Base-by-base conservation (phyloP, 2,113 vertebrate species). In the Thamnophis sirtalis region DNA sequence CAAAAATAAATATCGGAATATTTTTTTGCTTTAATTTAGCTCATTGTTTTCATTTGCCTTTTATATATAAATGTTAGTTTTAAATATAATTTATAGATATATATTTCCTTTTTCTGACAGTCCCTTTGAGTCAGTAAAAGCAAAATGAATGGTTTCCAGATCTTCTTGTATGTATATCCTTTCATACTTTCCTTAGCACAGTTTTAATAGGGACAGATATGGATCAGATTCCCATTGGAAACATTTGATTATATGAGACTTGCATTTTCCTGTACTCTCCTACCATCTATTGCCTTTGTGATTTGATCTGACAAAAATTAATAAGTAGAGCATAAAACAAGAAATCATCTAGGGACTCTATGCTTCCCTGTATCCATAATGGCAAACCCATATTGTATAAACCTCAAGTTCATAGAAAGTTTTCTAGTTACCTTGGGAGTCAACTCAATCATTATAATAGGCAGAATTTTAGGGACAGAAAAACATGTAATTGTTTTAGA, bases 31-130 rank as follows among this genome's bases (percentile, higher is more conserved):
- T 80, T 80, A 80, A 80, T 80, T 80, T 80, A 80, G n/a, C 33
- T 80, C 33, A 80, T 80, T 38, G 90, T 90, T 93, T 94, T 94
- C 94, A 96, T 85, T 87, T 90, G 95, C 48, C 55, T 86, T 91
- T 88, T 28, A 88, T 0, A 92, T 93, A 92, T 94, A 89, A 93
- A 33, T 93, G 85, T 84, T 87, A 33, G 28, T 38, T 87, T 91
- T 38, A 80, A 80, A 80, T 80, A 38, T 26, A n/a, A 92, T 92
- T 0, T n/a, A 93, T 90, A 86, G 5, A 94, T 24, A 91, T 84
- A 33, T 48, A 87, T 90, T 93, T 21, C 90, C 55, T 68, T 90
- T n/a, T 93, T 91, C 50, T 80, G 5, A 80, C 80, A 9, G 87
- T 87, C 28, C 28, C 60, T 68, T n/a, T 24, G 58, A 50, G 92